phyloP scores from a whole-genome alignment of 2,888 invertebrate species.

The Oscheius sp. region DNA sequence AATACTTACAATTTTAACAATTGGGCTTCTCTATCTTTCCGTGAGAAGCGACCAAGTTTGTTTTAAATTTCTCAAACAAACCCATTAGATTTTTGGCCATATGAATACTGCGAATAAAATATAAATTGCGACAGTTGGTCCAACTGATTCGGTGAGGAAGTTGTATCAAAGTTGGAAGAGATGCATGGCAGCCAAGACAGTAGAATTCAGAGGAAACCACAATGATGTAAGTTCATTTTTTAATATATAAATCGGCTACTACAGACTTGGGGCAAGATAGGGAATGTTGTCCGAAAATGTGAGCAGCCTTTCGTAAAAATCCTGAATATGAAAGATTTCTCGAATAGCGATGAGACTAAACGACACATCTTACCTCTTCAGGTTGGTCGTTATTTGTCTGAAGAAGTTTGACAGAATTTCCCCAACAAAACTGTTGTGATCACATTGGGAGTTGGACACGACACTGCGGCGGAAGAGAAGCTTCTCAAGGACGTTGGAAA shows the following conservation, averaged over 20 bases:
- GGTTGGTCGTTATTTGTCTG: neutral
- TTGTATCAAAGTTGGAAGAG: slow-evolving; percentile 7
- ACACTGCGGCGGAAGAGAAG: slow-evolving; percentile 33
- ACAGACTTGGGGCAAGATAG: slow-evolving; percentile 20
- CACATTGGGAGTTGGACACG: slow-evolving; percentile 36
- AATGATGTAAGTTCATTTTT: slow-evolving; percentile 7
- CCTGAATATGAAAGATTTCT: slow-evolving; percentile 28
- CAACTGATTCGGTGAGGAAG: neutral
- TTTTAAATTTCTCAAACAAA: too few relatives aligned
- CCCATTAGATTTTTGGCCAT: too few relatives aligned
- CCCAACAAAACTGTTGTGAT: slow-evolving; percentile 15
- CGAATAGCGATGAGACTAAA: slow-evolving; percentile 43
- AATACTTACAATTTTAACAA: too few relatives aligned
- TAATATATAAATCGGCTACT: too few relatives aligned
- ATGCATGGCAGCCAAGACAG: neutral
- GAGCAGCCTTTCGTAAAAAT: slow-evolving; percentile 6
- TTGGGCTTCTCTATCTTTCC: too few relatives aligned
- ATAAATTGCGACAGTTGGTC: too few relatives aligned
- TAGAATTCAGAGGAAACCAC: neutral
- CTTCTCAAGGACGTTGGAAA: slow-evolving; percentile 26
- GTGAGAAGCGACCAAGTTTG: too few relatives aligned
- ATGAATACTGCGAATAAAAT: too few relatives aligned
- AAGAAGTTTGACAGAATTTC: neutral
- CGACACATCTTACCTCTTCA: slow-evolving; percentile 34
- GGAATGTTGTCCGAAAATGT: neutral